These are phyloP conservation scores for Platysteira castanea DNA, from an alignment of 2,113 vertebrate genomes.

Conservation along the genomic window DNA sequence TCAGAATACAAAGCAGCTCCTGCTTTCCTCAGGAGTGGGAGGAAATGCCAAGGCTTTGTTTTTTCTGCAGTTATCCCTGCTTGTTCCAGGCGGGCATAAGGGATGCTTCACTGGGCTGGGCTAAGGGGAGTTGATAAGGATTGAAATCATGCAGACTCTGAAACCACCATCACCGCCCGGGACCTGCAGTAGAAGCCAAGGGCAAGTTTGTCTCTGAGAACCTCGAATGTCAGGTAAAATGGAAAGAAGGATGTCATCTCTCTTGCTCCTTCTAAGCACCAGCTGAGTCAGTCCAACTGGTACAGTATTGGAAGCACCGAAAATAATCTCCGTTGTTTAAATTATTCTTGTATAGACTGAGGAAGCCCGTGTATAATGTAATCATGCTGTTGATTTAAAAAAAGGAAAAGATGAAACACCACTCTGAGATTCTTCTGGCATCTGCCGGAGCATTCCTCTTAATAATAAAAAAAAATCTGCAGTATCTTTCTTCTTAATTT, in stretches of 20 bases:
- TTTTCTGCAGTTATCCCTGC: not conserved
- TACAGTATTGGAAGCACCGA: not conserved
- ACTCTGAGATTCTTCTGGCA: not conserved
- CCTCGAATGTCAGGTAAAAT: not conserved
- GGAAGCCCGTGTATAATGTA: not conserved
- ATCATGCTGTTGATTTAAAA: not conserved
- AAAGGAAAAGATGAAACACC: not conserved
- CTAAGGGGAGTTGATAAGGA: not conserved
- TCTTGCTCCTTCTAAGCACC: not conserved
- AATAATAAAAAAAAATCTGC: not conserved
- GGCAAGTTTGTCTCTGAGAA: not conserved
- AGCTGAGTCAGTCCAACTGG: not conserved
- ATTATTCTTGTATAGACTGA: not conserved
- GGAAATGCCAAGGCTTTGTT: not conserved
- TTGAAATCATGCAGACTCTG: fast-evolving
- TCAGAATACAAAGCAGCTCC: not conserved
- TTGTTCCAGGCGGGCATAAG: not conserved
- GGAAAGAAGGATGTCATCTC: not conserved
- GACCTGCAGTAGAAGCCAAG: not conserved
- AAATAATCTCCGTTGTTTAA: not conserved
- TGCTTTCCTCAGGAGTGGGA: not conserved
- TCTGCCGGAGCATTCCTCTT: not conserved
- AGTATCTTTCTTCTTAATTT: not conserved
- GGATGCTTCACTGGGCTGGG: not conserved
- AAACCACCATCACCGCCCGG: not conserved